Base-by-base conservation (phyloP, 2,113 vertebrate species). In the Harpagus bidentatus region DNA sequence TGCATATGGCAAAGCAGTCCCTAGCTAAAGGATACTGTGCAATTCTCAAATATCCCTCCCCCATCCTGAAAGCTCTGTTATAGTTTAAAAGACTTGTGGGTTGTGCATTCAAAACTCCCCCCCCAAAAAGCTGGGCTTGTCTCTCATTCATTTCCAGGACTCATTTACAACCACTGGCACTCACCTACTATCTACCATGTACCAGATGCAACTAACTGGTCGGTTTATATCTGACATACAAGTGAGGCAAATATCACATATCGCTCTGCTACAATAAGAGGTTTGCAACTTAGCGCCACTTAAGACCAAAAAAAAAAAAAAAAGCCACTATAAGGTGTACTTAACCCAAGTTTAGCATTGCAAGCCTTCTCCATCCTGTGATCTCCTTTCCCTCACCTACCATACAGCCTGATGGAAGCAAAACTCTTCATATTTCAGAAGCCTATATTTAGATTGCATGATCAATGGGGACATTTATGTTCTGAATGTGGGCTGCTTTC, bases 11-110 rank as follows among this genome's bases (percentile, higher is more conserved):
- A 83, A 78, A 91, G 14, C 7, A 1, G 2, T n/a, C 14, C 25
- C 12, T 15, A 79, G 9, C 12, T 67, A 85, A 82, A 85, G 29
- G 10, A 87, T 14, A 52, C 5, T 17, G 15, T 61, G 14, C 1
- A 0, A n/a, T 36, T 56, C 86, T 38, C 34, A 77, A 88, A 76
- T 10, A 80, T 10, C 4, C 14, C 13, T 70, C 15, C 4, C 42
- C 17, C 3, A 52, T 53, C 45, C 20, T 61, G 19, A 36, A 70
- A 91, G 40, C 31, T 65, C 32, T 32, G 23, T 26, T 36, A 3
- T 1, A 34, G 19, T n/a, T 80, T 66, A 23, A 55, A 77, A 15
- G 14, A 59, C 25, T 59, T 48, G 38, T 0, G 1, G 9, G 43
- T 4, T 88, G 7, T 29, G 19, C 38, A 67, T 32, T 82, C 16